These are phyloP conservation scores for Hyperopisus bebe DNA, from an alignment of 2,113 vertebrate species.

Conservation along the genomic window DNA sequence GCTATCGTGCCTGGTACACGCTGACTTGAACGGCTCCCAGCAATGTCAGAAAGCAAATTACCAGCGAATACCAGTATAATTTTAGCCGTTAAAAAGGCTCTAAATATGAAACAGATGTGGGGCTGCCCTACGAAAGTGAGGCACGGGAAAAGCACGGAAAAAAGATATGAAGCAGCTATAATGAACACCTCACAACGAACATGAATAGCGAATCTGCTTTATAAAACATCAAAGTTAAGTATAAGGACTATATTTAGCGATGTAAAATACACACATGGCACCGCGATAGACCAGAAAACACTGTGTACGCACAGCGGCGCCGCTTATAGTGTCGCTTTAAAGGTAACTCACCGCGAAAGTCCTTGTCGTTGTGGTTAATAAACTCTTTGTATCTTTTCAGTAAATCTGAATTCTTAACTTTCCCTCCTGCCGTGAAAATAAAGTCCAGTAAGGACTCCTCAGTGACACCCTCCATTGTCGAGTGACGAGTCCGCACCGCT, in stretches of 20 bases:
- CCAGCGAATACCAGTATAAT: slow-evolving; percentile 39
- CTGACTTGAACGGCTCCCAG: not conserved
- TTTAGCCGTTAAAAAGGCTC: slow-evolving; percentile 28
- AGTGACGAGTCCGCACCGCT: not conserved
- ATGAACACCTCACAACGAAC: not conserved
- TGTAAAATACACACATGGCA: not conserved
- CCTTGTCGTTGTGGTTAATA: slow-evolving; percentile 59
- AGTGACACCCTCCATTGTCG: slow-evolving; percentile 55
- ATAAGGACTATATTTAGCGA: not conserved
- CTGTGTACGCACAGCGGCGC: not conserved
- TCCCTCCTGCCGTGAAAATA: slow-evolving; percentile 55
- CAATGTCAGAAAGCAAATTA: slow-evolving; percentile 44
- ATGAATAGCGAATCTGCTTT: not conserved
- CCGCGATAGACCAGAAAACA: not conserved
- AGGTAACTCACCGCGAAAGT: slow-evolving; percentile 58
- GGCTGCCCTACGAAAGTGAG: not conserved
- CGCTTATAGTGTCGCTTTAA: not conserved
- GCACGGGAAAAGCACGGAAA: not conserved
- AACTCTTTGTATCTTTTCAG: slow-evolving; percentile 61
- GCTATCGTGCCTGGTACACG: not conserved
- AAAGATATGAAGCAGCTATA: not conserved
- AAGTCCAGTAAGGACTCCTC: slow-evolving; percentile 63
- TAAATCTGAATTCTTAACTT: slow-evolving; percentile 61
- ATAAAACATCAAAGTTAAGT: not conserved
- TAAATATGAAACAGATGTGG: slow-evolving; percentile 54